Evolutionary conservation across 1,140 invertebrate genomes (phyloP).

Genomic region (Saxidomus purpurata): DNA sequence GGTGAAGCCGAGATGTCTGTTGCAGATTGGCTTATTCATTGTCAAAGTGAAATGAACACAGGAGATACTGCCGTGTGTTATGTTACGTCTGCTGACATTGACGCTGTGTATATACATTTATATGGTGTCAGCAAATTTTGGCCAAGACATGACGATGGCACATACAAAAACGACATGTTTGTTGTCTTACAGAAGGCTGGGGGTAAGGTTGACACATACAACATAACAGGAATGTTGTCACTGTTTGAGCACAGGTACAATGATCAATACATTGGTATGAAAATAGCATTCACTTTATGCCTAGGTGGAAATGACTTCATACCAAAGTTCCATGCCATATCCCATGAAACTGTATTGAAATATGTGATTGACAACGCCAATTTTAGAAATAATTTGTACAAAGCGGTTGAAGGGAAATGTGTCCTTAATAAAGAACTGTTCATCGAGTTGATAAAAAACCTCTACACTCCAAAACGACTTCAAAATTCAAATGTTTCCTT

Average conservation of each 20-base stretch:
- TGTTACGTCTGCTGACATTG: constrained; percentile 27
- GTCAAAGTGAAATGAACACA: background rate
- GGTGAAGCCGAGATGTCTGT: constrained; percentile 44
- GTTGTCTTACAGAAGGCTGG: constrained; percentile 4
- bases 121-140: constrained; percentile 16
- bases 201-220: background rate
- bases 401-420: background rate
- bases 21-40: constrained; percentile 18
- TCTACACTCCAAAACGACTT: background rate
- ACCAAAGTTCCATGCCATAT: constrained; percentile 17
- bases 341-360: constrained; percentile 29
- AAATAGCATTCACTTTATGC: constrained; percentile 18
- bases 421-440: background rate
- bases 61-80: background rate
- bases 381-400: background rate
- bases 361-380: background rate
- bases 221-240: constrained; percentile 1
- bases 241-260: background rate
- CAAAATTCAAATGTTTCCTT: background rate
- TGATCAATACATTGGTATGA: background rate
- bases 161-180: background rate
- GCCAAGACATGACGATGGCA: constrained; percentile 16
- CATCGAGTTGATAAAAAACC: background rate
- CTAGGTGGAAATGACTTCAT: constrained; percentile 31
- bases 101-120: constrained; percentile 27